Percentiles rank a stretch among this genome's conserved stretches.
Conservation (phyloP, 2,797 vertebrate genomes). For the Natrix natrix region DNA sequence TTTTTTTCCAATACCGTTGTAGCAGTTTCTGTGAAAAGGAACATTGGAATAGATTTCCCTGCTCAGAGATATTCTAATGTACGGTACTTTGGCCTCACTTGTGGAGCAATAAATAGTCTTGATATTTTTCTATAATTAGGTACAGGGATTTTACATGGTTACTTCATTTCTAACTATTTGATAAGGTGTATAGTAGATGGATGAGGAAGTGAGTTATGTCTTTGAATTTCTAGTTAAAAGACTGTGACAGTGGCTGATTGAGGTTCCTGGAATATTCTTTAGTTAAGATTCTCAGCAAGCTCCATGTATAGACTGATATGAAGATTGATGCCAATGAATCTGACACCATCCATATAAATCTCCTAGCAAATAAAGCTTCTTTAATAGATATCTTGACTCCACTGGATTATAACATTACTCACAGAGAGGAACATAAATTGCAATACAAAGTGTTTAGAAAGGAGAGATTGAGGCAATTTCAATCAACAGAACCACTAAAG, state of each 20-base stretch:
- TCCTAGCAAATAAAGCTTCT: constrained; percentile 23
- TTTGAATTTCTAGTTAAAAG: background rate
- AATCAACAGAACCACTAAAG: background rate
- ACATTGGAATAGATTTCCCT: background rate
- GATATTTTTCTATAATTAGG: background rate
- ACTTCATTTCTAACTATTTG: background rate
- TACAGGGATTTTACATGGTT: background rate
- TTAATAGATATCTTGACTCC: constrained; percentile 33
- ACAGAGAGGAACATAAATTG: constrained; percentile 24
- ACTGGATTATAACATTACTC: constrained; percentile 8
- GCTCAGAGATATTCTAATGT: background rate
- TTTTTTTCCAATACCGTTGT: background rate
- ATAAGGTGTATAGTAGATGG: background rate
- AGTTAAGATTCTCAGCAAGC: constrained; percentile 31
- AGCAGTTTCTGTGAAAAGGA: background rate
- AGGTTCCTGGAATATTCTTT: constrained; percentile 5
- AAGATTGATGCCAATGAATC: constrained; percentile 35
- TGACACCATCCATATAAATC: constrained; percentile 30
- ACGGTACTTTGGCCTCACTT: background rate
- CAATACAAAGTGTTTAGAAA: constrained; percentile 8
- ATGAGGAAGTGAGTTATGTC: background rate
- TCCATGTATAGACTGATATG: constrained; percentile 14
- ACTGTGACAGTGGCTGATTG: constrained; percentile 9
- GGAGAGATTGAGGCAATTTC: constrained; percentile 12
- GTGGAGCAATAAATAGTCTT: background rate